These are phyloP conservation scores for Upupa epops DNA, from an alignment of 2,113 vertebrate genomes.

Conservation along the genomic window DNA sequence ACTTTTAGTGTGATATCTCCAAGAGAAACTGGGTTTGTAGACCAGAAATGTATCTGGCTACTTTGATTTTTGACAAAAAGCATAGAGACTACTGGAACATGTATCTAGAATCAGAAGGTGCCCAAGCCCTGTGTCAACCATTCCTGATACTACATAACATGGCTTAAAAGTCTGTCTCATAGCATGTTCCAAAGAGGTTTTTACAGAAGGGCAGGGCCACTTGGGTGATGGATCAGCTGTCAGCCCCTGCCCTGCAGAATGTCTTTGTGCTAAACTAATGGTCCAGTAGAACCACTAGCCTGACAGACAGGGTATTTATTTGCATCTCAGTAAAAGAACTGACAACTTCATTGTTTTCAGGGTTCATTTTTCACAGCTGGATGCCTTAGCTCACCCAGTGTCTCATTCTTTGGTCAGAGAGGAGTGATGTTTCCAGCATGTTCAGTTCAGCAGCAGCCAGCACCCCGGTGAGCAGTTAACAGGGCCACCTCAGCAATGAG, in stretches of 20 bases:
- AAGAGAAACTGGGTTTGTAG: no score
- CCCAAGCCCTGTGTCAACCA: background rate
- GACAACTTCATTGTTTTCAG: constrained; percentile 80
- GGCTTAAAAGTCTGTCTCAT: constrained; percentile 29
- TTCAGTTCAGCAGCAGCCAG: constrained; percentile 57
- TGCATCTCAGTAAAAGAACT: constrained; percentile 75
- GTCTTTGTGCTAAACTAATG: constrained; percentile 79
- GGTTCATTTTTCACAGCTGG: constrained; percentile 77
- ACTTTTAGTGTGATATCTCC: no score
- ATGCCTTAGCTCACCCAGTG: constrained; percentile 66
- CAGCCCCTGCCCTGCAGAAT: constrained; percentile 54
- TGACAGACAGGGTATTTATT: constrained; percentile 76
- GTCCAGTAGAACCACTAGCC: constrained; percentile 59
- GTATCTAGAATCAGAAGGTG: background rate
- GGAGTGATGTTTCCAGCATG: constrained; percentile 34
- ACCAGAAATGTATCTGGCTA: no score
- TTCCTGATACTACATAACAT: background rate
- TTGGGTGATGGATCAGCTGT: constrained; percentile 68
- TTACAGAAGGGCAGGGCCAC: constrained; percentile 9
- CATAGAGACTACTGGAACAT: no score
- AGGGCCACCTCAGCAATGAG: background rate
- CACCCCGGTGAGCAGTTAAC: constrained; percentile 48
- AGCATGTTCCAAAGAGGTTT: constrained; percentile 38
- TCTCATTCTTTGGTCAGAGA: constrained; percentile 65
- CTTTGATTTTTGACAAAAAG: no score